These are phyloP conservation scores for Rhagophthalmus giganteus DNA, from an alignment of 2,888 invertebrate species.

Conservation along the genomic window DNA sequence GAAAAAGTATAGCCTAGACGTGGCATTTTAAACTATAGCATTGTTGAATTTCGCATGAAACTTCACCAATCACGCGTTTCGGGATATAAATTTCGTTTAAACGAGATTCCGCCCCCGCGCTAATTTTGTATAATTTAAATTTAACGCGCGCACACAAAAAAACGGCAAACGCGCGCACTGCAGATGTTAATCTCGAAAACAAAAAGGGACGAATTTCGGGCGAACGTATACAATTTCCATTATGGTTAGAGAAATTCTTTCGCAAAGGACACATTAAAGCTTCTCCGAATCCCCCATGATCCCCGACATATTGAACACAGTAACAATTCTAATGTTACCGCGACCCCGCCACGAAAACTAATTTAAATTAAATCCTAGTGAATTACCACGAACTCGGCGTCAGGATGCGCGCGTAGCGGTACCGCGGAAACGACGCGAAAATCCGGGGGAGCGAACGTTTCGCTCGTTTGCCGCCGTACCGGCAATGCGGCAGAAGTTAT, in stretches of 20 bases:
- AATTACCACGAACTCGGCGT: conserved; percentile 60
- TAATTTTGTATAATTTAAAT: too few relatives aligned
- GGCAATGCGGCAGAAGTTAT: conserved; percentile 35
- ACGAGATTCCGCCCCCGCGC: too few relatives aligned
- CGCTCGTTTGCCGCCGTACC: conserved; percentile 38
- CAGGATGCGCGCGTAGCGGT: conserved; percentile 37
- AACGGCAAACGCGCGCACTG: conserved; percentile 5
- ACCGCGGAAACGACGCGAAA: not conserved
- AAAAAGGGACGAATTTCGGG: conserved; percentile 16
- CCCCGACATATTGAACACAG: conserved; percentile 47
- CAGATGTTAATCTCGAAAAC: conserved; percentile 12
- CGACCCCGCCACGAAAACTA: conserved; percentile 61
- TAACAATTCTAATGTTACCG: conserved; percentile 48
- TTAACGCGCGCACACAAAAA: too few relatives aligned
- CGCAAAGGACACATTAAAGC: conserved; percentile 32
- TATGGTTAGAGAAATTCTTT: conserved; percentile 30
- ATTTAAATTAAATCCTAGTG: conserved; percentile 77
- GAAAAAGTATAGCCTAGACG: conserved; percentile 54
- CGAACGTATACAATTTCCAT: conserved; percentile 31
- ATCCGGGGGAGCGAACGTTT: not conserved
- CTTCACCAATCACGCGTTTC: not conserved
- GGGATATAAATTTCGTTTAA: too few relatives aligned
- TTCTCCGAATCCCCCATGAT: conserved; percentile 35
- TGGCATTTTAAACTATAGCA: conserved; percentile 42
- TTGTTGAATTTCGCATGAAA: conserved; percentile 23